Evolutionary conservation across 2,113 vertebrate genomes (phyloP).

Genomic region (Poecile atricapillus): DNA sequence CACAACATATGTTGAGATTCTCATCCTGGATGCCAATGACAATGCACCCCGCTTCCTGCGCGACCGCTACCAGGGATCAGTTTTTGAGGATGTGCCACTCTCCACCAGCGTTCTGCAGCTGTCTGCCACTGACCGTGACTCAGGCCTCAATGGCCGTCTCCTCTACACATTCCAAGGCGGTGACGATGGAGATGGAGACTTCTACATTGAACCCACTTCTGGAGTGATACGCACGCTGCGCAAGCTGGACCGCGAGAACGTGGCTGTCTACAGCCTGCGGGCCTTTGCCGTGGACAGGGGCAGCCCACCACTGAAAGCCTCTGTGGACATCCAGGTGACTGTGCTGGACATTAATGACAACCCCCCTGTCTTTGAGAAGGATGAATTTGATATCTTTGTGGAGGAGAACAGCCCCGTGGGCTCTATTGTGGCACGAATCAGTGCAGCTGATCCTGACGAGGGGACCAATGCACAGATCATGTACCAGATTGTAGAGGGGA

Average conservation of each 20-base stretch:
- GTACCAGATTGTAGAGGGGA: conserved; percentile 97
- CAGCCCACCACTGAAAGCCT: conserved; percentile 81
- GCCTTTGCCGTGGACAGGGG: conserved; percentile 90
- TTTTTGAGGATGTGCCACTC: conserved; percentile 86
- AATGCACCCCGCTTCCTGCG: conserved; percentile 85
- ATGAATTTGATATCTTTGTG: conserved; percentile 88
- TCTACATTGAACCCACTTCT: conserved; percentile 88
- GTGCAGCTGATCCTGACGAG: conserved; percentile 87
- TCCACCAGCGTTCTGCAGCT: conserved; percentile 93
- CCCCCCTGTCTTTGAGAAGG: conserved; percentile 90
- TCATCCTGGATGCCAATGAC: conserved; percentile 91
- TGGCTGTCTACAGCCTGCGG: conserved; percentile 85
- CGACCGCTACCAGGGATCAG: conserved; percentile 86
- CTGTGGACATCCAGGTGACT: conserved; percentile 84
- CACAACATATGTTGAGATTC: conserved; percentile 92
- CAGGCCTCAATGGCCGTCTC: conserved; percentile 86
- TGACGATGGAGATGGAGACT: conserved; percentile 92
- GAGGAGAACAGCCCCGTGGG: conserved; percentile 91
- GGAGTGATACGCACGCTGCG: conserved; percentile 90
- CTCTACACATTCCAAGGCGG: conserved; percentile 90
- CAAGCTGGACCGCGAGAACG: conserved; percentile 91
- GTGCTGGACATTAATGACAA: conserved; percentile 96
- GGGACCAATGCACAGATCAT: conserved; percentile 96
- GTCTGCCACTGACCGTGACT: conserved; percentile 90
- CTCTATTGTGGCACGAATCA: conserved; percentile 87